Evolutionary conservation across 2,888 invertebrate species (phyloP).

Genomic region (Escarpia spicata): DNA sequence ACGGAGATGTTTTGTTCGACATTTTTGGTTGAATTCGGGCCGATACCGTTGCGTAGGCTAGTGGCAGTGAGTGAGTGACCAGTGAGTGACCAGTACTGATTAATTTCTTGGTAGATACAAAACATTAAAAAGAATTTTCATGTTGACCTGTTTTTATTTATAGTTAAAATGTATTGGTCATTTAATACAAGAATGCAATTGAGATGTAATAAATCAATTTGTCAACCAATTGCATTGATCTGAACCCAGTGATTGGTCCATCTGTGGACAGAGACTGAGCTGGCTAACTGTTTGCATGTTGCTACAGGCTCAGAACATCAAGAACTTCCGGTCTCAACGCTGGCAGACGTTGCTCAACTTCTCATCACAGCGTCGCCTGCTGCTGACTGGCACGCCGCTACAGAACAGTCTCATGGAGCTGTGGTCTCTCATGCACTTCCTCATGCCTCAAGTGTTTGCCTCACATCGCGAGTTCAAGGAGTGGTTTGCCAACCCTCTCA

Average conservation of each 20-base stretch:
- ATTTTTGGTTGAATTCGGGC: too few species aligned
- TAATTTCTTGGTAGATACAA: background rate
- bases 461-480: constrained; percentile 86
- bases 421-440: constrained; percentile 97
- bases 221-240: background rate
- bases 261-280: background rate
- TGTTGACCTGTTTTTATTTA: background rate
- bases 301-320: constrained; percentile 94
- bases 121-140: background rate
- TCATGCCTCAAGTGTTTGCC: constrained; percentile 92
- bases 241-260: background rate
- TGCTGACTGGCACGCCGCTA: constrained; percentile 92
- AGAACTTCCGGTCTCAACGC: constrained; percentile 98
- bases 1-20: too few species aligned
- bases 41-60: too few species aligned
- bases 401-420: constrained; percentile 98
- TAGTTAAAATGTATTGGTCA: background rate
- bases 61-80: too few species aligned
- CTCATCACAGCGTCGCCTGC: constrained; percentile 84
- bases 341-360: constrained; percentile 98
- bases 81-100: too few species aligned
- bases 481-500: constrained; percentile 98
- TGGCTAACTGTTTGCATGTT: constrained; percentile 12
- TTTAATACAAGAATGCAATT: background rate
- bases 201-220: background rate